Evolutionary conservation across 2,888 invertebrate genomes (phyloP), one percentile per base, ranked within the genome.

Genomic region (Protodeltote pygarga): DNA sequence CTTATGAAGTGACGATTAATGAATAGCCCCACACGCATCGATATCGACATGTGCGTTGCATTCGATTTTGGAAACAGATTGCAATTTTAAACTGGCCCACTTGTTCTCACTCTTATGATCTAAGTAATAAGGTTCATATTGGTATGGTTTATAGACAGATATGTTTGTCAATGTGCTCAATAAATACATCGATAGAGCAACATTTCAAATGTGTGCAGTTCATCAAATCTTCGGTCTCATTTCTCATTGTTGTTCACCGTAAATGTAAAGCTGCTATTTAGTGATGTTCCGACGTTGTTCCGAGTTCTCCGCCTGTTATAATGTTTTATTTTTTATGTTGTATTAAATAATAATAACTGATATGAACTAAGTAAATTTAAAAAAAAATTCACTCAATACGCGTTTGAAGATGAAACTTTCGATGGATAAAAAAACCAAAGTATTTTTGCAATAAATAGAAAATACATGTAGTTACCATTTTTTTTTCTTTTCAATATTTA

Each of bases 141-240:
- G 6, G 51, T 33, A 27, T 24, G 28, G 10, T 3, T 35, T 17
- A 28, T 15, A 9, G 14, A 16, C 38, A 6, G 13, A 10, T 38
- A n/a, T 41, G 32, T 51, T 39, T 53, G 55, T 50, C 51, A 53
- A 57, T 64, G 59, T 59, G 65, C 62, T 71, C 72, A 79, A 83
- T 85, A 81, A 85, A 85, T 82, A 78, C 73, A 80, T 87, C 84
- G 78, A 83, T 81, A 77, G 74, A 78, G 69, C 71, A 71, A 69
- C 75, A 78, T 81, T 83, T 81, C 76, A 82, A 84, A 83, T 75
- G 80, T 67, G 73, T 65, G 74, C 71, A 78, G 80, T 87, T 84
- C 83, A 83, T 86, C 87, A 87, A 85, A 86, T 85, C 80, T 81
- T 84, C 80, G 80, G 75, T 71, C 80, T 75, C 81, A 85, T 87